Percentiles rank a stretch among this genome's conserved stretches.
Evolutionary conservation across 1,140 invertebrate species (phyloP).

Genomic region (Scaptomyza hsui): DNA sequence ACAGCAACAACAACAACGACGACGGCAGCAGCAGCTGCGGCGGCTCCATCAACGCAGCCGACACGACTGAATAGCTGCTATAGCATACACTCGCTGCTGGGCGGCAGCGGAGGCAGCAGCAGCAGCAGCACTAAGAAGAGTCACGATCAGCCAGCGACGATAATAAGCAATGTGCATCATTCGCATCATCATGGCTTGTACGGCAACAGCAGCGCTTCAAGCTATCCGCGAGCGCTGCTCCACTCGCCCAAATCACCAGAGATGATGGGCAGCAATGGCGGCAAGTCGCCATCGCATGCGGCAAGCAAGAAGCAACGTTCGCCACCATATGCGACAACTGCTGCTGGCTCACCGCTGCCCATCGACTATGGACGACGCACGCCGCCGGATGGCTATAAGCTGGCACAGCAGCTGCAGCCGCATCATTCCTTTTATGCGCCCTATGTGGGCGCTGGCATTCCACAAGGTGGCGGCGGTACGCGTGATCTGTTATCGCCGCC

Average conservation of each 20-base stretch:
- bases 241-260: conserved; percentile 78
- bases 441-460: conserved; percentile 60
- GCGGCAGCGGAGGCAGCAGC: conserved; percentile 84
- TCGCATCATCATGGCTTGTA: conserved; percentile 45
- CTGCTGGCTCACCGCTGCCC: conserved; percentile 64
- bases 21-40: conserved; percentile 23
- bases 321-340: conserved; percentile 65
- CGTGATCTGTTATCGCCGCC: conserved; percentile 62
- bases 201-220: conserved; percentile 50
- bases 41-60: conserved; percentile 57
- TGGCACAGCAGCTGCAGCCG: conserved; percentile 36
- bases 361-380: conserved; percentile 62
- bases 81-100: conserved; percentile 91
- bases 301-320: conserved; percentile 71
- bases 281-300: conserved; percentile 74
- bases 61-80: conserved; percentile 86
- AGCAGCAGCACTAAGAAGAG: conserved; percentile 54
- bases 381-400: conserved; percentile 49
- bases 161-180: conserved; percentile 68
- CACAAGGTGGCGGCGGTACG: conserved; percentile 38
- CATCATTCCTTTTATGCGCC: conserved; percentile 59
- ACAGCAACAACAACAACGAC: conserved; percentile 31
- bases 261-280: conserved; percentile 61
- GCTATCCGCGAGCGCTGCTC: conserved; percentile 56
- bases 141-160: conserved; percentile 63